Conservation (phyloP, 2,888 invertebrate species). For the Nomada hirtipes region DNA sequence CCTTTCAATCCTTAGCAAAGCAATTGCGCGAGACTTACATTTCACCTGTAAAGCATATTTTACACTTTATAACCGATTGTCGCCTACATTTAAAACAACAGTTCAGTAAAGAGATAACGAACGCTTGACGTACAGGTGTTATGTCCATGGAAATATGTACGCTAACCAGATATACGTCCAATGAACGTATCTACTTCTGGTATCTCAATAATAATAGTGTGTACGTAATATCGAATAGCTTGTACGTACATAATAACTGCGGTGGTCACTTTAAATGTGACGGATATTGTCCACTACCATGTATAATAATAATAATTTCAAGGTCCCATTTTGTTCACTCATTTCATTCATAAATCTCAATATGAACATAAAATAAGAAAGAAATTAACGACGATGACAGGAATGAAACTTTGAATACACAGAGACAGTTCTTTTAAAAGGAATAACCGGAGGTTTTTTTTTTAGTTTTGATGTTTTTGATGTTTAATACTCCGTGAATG, state of each 20-base stretch:
- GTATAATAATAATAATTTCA: not conserved
- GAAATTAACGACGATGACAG: not conserved
- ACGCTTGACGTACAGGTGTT: not conserved
- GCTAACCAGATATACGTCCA: slow-evolving; percentile 5
- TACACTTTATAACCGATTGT: not conserved
- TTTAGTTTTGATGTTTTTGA: not conserved
- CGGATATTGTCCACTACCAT: not conserved
- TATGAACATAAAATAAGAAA: not conserved
- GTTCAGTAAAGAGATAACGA: not conserved
- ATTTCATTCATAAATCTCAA: not conserved
- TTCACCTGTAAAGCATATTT: not conserved
- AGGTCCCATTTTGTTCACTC: not conserved
- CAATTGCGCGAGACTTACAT: not conserved
- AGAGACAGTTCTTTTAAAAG: not conserved
- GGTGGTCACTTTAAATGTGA: slow-evolving; percentile 14
- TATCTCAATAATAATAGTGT: slow-evolving; percentile 19
- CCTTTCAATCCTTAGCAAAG: not conserved
- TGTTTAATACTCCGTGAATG: not conserved
- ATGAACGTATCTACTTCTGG: slow-evolving; percentile 4
- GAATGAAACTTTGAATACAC: not conserved
- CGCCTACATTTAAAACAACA: not conserved
- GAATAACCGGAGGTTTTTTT: not conserved
- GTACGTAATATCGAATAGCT: slow-evolving; percentile 50
- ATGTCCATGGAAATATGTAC: slow-evolving; percentile 17
- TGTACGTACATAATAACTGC: slow-evolving; percentile 38